A percentile compares a stretch with the other conserved stretches of the same genome.
phyloP scores from a whole-genome alignment of 2,888 invertebrate species.

The Antitype chi region DNA sequence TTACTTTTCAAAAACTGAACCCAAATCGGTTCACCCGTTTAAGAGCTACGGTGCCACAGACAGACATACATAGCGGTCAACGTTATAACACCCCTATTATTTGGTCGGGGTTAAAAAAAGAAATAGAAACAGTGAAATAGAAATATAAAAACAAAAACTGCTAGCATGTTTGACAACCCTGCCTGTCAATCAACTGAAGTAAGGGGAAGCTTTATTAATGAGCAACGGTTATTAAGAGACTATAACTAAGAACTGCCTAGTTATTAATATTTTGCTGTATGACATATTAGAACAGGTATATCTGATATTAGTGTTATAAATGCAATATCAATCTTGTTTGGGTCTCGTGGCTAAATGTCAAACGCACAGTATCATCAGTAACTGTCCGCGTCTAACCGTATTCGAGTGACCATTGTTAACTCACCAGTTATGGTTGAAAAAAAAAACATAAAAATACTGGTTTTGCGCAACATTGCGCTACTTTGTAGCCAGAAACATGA shows the following conservation, averaged over 20 bases:
- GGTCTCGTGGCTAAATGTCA: too few relatives aligned
- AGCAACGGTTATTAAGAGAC: slow-evolving; percentile 4
- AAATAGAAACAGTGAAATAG: not conserved
- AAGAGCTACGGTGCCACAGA: too few relatives aligned
- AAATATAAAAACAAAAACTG: not conserved
- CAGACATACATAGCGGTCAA: too few relatives aligned
- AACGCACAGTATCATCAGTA: too few relatives aligned
- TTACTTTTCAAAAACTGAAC: not conserved
- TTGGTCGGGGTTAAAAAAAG: too few relatives aligned
- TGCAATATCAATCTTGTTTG: not conserved
- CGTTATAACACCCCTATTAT: too few relatives aligned
- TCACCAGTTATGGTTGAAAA: not conserved
- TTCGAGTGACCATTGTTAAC: not conserved
- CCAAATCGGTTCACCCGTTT: too few relatives aligned
- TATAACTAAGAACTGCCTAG: not conserved
- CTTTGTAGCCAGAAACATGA: not conserved
- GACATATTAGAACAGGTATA: not conserved
- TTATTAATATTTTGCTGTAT: not conserved
- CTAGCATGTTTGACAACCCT: slow-evolving; percentile 40
- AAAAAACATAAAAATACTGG: too few relatives aligned
- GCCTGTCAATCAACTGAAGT: slow-evolving; percentile 22
- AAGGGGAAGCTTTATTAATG: slow-evolving; percentile 33
- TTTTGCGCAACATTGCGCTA: not conserved
- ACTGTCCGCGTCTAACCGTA: not conserved
- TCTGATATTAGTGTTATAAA: not conserved